These are phyloP conservation scores for Scaptomyza reducta DNA, from an alignment of 2,888 invertebrate genomes.

Conservation along the genomic window DNA sequence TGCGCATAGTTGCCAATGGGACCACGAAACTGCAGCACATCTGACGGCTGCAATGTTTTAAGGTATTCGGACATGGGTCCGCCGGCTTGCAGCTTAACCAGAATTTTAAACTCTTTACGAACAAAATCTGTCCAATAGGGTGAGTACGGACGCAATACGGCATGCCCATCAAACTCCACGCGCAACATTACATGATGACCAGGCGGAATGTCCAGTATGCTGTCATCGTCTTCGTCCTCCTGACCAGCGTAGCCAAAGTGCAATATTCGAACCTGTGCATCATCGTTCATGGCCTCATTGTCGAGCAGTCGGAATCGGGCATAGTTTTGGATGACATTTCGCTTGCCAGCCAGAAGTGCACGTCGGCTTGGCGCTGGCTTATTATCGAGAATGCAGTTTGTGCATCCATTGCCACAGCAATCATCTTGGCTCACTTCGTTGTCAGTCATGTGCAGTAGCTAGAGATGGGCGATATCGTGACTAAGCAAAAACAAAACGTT, in stretches of 20 bases:
- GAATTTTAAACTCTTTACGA: slow-evolving; percentile 85
- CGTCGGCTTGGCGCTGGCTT: slow-evolving; percentile 55
- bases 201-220: slow-evolving; percentile 76
- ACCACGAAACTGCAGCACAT: slow-evolving; percentile 88
- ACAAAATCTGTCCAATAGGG: slow-evolving; percentile 79
- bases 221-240: slow-evolving; percentile 26
- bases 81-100: slow-evolving; percentile 86
- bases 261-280: slow-evolving; percentile 63
- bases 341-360: slow-evolving; percentile 52
- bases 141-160: slow-evolving; percentile 80
- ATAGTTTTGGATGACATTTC: slow-evolving; percentile 68
- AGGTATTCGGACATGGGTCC: slow-evolving; percentile 87
- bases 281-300: slow-evolving; percentile 35
- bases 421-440: slow-evolving; percentile 65
- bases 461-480: slow-evolving; percentile 22
- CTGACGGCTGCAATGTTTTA: slow-evolving; percentile 84
- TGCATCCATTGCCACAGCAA: slow-evolving; percentile 84
- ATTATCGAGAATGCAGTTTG: slow-evolving; percentile 81
- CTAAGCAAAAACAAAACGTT: not conserved
- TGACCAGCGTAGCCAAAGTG: slow-evolving; percentile 63
- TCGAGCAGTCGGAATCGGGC: slow-evolving; percentile 51
- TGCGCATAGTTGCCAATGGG: slow-evolving; percentile 86
- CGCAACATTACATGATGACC: slow-evolving; percentile 80
- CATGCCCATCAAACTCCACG: slow-evolving; percentile 14
- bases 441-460: slow-evolving; percentile 30